phyloP scores from a whole-genome alignment of 2,113 vertebrate genomes.

The Willisornis vidua region DNA sequence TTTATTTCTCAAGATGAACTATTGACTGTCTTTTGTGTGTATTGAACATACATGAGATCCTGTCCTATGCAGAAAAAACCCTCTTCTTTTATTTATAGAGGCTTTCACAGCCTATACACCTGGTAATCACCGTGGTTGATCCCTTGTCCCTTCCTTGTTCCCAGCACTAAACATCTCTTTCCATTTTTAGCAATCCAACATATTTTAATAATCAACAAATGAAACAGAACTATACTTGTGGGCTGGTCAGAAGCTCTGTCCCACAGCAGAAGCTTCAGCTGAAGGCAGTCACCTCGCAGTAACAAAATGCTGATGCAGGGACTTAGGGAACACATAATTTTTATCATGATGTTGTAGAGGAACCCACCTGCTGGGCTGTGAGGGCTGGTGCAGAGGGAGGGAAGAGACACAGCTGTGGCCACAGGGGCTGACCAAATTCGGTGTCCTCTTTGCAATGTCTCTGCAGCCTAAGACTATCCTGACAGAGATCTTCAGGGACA shows the following conservation, averaged over 20 bases:
- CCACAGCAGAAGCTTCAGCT: neutral
- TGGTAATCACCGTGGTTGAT: neutral
- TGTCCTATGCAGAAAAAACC: neutral
- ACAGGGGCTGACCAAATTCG: neutral
- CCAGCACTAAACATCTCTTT: neutral
- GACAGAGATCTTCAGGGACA: neutral
- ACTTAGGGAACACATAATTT: neutral
- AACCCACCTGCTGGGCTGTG: neutral
- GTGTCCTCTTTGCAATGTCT: neutral
- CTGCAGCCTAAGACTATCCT: neutral
- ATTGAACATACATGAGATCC: neutral
- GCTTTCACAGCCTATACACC: neutral
- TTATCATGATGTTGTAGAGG: neutral
- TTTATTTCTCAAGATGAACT: neutral
- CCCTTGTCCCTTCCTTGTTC: neutral
- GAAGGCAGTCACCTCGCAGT: neutral
- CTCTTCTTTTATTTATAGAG: neutral
- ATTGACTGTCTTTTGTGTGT: neutral
- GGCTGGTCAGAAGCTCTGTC: neutral
- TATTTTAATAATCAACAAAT: neutral
- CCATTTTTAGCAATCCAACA: neutral
- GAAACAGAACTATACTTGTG: neutral
- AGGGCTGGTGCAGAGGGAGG: neutral
- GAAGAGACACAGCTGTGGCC: neutral
- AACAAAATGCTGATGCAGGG: neutral